Conservation (phyloP, 1,140 invertebrate genomes). For the Hylaeus anthracinus region DNA sequence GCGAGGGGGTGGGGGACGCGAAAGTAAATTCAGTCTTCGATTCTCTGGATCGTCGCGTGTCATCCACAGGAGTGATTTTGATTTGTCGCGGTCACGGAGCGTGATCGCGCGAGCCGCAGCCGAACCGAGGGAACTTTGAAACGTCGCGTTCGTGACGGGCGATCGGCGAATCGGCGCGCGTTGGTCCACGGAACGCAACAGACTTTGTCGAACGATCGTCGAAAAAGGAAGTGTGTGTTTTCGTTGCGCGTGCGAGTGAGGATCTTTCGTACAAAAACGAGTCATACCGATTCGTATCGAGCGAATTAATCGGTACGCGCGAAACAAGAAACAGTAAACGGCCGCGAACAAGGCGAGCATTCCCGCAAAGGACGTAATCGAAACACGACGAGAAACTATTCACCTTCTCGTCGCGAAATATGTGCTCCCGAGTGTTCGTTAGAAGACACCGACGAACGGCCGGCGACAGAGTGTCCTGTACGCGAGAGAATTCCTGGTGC, state of each 20-base stretch:
- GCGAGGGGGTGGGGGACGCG: neutral
- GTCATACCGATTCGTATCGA: neutral
- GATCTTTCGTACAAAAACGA: neutral
- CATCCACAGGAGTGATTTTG: neutral
- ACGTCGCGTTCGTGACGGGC: neutral
- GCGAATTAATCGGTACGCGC: neutral
- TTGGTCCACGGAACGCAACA: conserved; percentile 40
- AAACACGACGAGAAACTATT: neutral
- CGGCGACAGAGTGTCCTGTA: no score
- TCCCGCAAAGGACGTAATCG: conserved; percentile 14
- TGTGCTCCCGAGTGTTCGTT: neutral
- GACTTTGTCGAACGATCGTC: neutral
- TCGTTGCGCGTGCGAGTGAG: conserved; percentile 26
- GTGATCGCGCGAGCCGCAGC: neutral
- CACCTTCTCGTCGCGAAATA: neutral
- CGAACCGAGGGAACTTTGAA: neutral
- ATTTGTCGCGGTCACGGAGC: conserved; percentile 4
- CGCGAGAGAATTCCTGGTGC: no score
- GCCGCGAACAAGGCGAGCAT: neutral
- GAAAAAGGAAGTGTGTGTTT: neutral
- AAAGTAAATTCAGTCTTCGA: conserved; percentile 48
- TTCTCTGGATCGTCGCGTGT: conserved; percentile 30
- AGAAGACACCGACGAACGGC: neutral
- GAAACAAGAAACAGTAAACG: neutral
- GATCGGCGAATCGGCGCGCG: neutral